Evolutionary conservation across 1,140 invertebrate species (phyloP).

Genomic region (Drosophila azteca): DNA sequence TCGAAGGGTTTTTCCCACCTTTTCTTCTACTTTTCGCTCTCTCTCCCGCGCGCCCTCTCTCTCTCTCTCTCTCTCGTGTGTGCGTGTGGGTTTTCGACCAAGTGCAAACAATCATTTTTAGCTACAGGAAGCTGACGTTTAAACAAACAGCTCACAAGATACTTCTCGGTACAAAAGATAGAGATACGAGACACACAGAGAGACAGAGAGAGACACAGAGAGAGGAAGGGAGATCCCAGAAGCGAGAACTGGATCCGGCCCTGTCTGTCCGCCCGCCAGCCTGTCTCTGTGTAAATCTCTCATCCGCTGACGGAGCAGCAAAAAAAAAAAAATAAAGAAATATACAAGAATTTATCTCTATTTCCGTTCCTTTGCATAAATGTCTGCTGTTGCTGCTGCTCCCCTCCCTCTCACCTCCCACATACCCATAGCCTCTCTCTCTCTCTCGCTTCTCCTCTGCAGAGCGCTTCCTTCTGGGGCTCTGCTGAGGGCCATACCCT

Average conservation of each 20-base stretch:
- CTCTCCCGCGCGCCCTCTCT: too few relatives aligned
- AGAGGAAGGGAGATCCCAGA: too few relatives aligned
- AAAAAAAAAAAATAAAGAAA: slow-evolving; percentile 34
- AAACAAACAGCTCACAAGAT: slow-evolving; percentile 67
- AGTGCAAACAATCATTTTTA: slow-evolving; percentile 69
- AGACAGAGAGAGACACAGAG: not conserved
- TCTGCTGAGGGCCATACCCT: too few relatives aligned
- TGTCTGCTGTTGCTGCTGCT: slow-evolving; percentile 32
- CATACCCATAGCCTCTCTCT: not conserved
- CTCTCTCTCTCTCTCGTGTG: too few relatives aligned
- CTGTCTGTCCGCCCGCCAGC: not conserved
- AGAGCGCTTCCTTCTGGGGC: slow-evolving; percentile 20
- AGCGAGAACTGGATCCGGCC: not conserved
- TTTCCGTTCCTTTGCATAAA: slow-evolving; percentile 79
- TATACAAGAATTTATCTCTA: slow-evolving; percentile 77
- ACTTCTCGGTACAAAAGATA: slow-evolving; percentile 11
- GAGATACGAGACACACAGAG: slow-evolving; percentile 14
- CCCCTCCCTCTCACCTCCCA: slow-evolving; percentile 16
- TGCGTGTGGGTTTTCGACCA: slow-evolving; percentile 31
- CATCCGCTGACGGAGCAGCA: slow-evolving; percentile 62
- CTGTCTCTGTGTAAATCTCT: slow-evolving; percentile 70
- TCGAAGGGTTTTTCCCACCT: slow-evolving; percentile 27
- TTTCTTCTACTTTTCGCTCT: slow-evolving; percentile 2
- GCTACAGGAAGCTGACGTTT: slow-evolving; percentile 75
- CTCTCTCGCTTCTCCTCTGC: too few relatives aligned